Evolutionary conservation across 23 tunicate genomes (phyloP).

Genomic region (Phallusia fumigata): DNA sequence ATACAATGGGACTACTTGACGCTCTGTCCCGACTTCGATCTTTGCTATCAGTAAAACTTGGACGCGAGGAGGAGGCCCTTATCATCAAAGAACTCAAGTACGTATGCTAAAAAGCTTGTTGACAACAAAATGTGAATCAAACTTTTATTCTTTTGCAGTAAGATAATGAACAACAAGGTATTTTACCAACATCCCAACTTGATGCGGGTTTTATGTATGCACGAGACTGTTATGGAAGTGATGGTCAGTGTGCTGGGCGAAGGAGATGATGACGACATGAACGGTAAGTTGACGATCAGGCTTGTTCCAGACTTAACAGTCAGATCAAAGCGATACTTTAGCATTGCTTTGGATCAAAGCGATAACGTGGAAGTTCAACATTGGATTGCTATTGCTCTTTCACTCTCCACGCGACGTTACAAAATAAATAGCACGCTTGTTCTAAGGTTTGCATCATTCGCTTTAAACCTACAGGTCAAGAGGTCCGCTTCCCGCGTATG

Average conservation of each 20-base stretch:
- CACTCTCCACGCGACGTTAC: no score
- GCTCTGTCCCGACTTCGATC: slow-evolving; percentile 78
- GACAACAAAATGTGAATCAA: no score
- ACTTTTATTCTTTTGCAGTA: slow-evolving; percentile 61
- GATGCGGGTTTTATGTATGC: slow-evolving; percentile 96
- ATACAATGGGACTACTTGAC: slow-evolving; percentile 83
- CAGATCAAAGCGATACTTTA: no score
- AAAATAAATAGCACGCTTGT: no score
- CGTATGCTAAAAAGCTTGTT: not conserved
- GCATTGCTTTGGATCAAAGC: no score
- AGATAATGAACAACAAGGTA: slow-evolving; percentile 97
- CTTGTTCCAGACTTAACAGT: no score
- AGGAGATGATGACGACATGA: slow-evolving; percentile 62
- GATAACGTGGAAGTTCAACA: no score
- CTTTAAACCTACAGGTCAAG: slow-evolving; percentile 53
- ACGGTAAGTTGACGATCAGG: slow-evolving; percentile 24
- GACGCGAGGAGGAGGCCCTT: slow-evolving; percentile 87
- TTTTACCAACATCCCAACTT: slow-evolving; percentile 99
- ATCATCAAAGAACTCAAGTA: slow-evolving; percentile 88
- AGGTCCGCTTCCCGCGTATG: slow-evolving; percentile 88
- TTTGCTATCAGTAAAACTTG: slow-evolving; percentile 88
- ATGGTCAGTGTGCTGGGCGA: slow-evolving; percentile 97
- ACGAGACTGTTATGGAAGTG: slow-evolving; percentile 98
- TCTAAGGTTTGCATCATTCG: no score
- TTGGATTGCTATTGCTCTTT: no score